Conservation (phyloP, 1,140 invertebrate genomes). For the Papilio polytes region DNA sequence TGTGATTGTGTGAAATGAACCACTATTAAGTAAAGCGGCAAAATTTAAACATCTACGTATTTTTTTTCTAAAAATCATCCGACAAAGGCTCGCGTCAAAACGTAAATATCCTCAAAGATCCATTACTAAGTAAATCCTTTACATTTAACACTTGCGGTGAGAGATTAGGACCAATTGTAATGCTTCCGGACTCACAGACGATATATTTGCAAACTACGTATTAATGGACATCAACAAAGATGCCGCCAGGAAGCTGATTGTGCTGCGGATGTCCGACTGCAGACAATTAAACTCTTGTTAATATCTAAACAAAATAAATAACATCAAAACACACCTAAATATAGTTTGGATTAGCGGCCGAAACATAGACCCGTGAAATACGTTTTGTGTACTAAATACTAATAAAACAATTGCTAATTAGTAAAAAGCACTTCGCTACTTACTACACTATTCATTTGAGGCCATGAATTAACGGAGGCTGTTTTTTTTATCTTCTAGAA, state of each 20-base stretch:
- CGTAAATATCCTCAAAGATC: slow-evolving; percentile 15
- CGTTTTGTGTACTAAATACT: no score
- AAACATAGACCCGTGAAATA: no score
- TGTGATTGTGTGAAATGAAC: no score
- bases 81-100: background rate
- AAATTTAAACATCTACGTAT: background rate
- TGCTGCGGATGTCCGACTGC: background rate
- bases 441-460: no score
- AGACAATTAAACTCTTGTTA: background rate
- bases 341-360: no score
- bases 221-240: slow-evolving; percentile 2
- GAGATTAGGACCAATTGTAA: background rate
- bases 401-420: no score
- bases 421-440: no score
- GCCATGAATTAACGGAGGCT: no score
- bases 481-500: no score
- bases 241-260: slow-evolving; percentile 16
- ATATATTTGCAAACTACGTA: slow-evolving; percentile 33
- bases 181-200: slow-evolving; percentile 11
- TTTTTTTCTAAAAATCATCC: background rate
- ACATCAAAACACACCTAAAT: background rate
- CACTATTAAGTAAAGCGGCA: background rate
- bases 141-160: slow-evolving; percentile 24
- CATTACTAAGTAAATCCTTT: slow-evolving; percentile 26
- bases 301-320: background rate